Conservation (phyloP, 2,888 invertebrate species). For the Margaritifera margaritifera region DNA sequence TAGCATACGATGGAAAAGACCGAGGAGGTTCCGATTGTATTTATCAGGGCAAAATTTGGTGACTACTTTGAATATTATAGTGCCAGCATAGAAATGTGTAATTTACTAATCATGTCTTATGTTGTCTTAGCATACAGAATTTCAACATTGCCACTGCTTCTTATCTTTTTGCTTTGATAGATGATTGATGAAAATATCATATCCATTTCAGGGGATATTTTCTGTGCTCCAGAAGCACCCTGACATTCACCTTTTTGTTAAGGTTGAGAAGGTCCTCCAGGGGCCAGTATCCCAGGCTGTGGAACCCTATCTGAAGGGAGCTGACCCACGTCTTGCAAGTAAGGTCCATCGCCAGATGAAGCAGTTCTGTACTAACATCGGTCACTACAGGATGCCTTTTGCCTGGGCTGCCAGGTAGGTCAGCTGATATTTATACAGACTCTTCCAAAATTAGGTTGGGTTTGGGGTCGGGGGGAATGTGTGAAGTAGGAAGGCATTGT, state of each 20-base stretch:
- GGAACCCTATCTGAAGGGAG: slow-evolving; percentile 84
- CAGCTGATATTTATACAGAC: too few relatives aligned
- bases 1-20: too few relatives aligned
- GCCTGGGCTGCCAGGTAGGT: slow-evolving; percentile 88
- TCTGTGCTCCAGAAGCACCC: slow-evolving; percentile 89
- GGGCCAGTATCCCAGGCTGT: slow-evolving; percentile 85
- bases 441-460: too few relatives aligned
- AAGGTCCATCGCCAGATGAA: slow-evolving; percentile 79
- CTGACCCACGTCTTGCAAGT: slow-evolving; percentile 61
- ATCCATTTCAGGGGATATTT: slow-evolving; percentile 82
- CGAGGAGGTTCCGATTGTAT: too few relatives aligned
- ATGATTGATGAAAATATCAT: background rate
- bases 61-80: too few relatives aligned
- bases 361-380: slow-evolving; percentile 86
- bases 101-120: too few relatives aligned
- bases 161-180: too few relatives aligned
- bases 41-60: too few relatives aligned
- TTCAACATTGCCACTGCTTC: too few relatives aligned
- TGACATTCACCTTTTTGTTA: slow-evolving; percentile 92
- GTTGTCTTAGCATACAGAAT: background rate
- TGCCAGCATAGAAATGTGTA: too few relatives aligned
- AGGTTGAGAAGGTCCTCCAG: slow-evolving; percentile 94
- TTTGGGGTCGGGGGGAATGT: too few relatives aligned
- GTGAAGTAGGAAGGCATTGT: too few relatives aligned
- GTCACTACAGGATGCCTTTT: slow-evolving; percentile 94